Evolutionary conservation across 2,797 vertebrate genomes (phyloP).

Genomic region (Dicrostonyx torquatus): DNA sequence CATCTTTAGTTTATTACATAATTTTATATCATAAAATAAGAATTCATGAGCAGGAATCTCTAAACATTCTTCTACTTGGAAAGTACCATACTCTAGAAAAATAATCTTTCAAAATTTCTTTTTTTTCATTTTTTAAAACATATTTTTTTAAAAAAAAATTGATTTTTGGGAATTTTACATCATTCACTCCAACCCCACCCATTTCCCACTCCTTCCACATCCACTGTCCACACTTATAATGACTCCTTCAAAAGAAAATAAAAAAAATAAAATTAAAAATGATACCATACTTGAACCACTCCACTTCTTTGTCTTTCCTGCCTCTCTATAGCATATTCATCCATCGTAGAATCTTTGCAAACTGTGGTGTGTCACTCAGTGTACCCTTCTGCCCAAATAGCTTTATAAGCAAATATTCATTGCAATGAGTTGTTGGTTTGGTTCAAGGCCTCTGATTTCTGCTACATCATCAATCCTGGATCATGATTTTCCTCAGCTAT

Average conservation of each 20-base stretch:
- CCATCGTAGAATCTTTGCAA: background rate
- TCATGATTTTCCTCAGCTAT: background rate
- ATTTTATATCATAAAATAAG: constrained; percentile 50
- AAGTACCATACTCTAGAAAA: background rate
- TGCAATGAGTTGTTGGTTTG: background rate
- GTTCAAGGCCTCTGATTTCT: background rate
- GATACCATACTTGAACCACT: background rate
- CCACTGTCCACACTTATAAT: background rate
- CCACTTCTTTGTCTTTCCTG: background rate
- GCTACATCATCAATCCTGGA: background rate
- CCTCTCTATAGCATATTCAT: background rate
- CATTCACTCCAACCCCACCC: background rate
- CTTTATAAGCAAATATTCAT: background rate
- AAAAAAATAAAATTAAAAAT: background rate
- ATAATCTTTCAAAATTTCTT: background rate
- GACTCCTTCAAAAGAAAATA: background rate
- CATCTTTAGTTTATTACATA: constrained; percentile 1
- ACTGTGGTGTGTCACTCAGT: background rate
- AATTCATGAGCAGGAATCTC: background rate
- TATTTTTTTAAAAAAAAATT: background rate
- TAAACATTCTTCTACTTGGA: background rate
- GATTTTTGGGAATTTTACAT: background rate
- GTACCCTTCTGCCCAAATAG: background rate
- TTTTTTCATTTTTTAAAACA: background rate
- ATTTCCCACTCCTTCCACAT: background rate